A percentile compares a stretch with the other conserved stretches of the same genome.
Evolutionary conservation across 1,140 invertebrate species (phyloP).

Genomic region (Drosophila insularis): DNA sequence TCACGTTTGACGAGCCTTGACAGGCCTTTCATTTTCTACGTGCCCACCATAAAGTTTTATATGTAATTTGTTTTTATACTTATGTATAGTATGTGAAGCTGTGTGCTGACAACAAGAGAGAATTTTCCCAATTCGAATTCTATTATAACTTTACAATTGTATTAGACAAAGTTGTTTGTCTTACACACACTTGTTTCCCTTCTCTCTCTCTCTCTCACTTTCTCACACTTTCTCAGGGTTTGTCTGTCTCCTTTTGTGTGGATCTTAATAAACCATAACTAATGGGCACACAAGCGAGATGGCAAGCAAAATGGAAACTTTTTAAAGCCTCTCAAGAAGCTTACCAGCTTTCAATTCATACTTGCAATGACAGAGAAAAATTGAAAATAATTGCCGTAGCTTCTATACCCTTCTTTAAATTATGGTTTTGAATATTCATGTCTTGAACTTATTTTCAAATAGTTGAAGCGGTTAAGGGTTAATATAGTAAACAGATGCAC

Average conservation of each 20-base stretch:
- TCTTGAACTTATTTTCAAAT: no score
- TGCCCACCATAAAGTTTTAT: slow-evolving; percentile 72
- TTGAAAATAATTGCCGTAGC: no score
- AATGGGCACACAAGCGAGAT: slow-evolving; percentile 50
- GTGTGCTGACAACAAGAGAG: slow-evolving; percentile 27
- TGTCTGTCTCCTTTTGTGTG: slow-evolving; percentile 31
- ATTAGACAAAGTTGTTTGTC: slow-evolving; percentile 42
- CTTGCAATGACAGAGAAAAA: slow-evolving; percentile 39
- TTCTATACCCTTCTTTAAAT: no score
- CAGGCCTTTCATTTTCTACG: slow-evolving; percentile 71
- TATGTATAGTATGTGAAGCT: neutral
- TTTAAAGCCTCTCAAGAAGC: slow-evolving; percentile 48
- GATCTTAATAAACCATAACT: slow-evolving; percentile 74
- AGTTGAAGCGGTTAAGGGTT: no score
- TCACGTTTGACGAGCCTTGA: slow-evolving; percentile 73
- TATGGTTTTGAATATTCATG: no score
- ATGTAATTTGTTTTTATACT: slow-evolving; percentile 73
- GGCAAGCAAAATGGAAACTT: slow-evolving; percentile 24
- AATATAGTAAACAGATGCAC: no score
- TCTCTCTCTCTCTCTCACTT: neutral
- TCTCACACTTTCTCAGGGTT: neutral
- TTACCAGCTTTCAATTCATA: slow-evolving; percentile 40
- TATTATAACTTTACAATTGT: slow-evolving; percentile 77
- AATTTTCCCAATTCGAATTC: slow-evolving; percentile 73
- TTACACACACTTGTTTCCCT: neutral